Evolutionary conservation across 2,888 invertebrate genomes (phyloP).

Genomic region (Aspidiotus destructor): DNA sequence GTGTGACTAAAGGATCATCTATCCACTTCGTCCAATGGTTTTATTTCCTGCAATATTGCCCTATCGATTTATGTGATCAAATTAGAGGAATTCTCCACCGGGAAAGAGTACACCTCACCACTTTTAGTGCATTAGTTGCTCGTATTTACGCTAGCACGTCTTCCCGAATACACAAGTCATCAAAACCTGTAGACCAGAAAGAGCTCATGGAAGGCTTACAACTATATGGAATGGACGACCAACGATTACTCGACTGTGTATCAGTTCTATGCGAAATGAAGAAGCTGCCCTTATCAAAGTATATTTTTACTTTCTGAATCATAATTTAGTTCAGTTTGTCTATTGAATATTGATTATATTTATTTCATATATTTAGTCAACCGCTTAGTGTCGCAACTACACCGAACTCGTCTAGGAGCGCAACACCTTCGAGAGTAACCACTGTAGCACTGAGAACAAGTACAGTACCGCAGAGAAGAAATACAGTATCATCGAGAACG

Average conservation of each 20-base stretch:
- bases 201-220: slow-evolving; percentile 6
- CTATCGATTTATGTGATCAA: background rate
- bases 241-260: slow-evolving; percentile 8
- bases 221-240: background rate
- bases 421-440: background rate
- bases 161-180: background rate
- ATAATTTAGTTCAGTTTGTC: slow-evolving; percentile 8
- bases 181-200: background rate
- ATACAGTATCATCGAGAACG: background rate
- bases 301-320: background rate
- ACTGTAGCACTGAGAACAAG: background rate
- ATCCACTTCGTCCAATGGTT: background rate
- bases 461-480: background rate
- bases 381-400: background rate
- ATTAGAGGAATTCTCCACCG: background rate
- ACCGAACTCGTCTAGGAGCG: background rate
- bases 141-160: background rate
- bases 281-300: background rate
- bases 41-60: background rate
- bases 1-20: background rate
- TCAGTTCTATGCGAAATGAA: background rate
- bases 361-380: background rate
- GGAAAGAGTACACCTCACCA: background rate
- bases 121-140: background rate
- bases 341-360: background rate